A percentile compares a stretch with the other conserved stretches of the same genome.
These are phyloP conservation scores for Coboldia fuscipes DNA, from an alignment of 1,140 invertebrate genomes.

Conservation along the genomic window DNA sequence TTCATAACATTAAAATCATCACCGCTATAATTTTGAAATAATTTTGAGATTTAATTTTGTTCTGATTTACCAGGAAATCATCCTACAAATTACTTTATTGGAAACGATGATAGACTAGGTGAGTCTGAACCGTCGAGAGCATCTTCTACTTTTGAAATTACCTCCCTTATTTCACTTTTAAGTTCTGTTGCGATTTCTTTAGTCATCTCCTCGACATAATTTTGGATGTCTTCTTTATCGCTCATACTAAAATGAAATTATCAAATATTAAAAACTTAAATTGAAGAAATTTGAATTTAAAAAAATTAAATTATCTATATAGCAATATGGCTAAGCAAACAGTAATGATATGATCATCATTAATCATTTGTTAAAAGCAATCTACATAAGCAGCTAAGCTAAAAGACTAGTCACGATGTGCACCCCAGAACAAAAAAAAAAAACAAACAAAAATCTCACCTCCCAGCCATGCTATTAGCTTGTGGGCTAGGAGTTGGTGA, in stretches of 20 bases:
- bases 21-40: conserved; percentile 1
- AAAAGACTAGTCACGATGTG: too few species aligned
- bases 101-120: too few species aligned
- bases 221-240: conserved; percentile 35
- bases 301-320: too few species aligned
- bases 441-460: conserved; percentile 7
- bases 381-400: too few species aligned
- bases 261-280: too few species aligned
- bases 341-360: too few species aligned
- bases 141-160: conserved; percentile 55
- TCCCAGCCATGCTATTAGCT: conserved; percentile 22
- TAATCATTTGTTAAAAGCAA: too few species aligned
- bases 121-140: conserved; percentile 40
- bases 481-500: conserved; percentile 27
- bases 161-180: conserved; percentile 57
- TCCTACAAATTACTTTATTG: conserved; percentile 12
- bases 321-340: background rate
- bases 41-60: background rate
- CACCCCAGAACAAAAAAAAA: too few species aligned
- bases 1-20: conserved; percentile 21
- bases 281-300: too few species aligned
- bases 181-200: conserved; percentile 58
- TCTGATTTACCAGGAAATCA: conserved; percentile 19
- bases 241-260: too few species aligned
- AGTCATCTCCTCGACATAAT: conserved; percentile 51